These are phyloP conservation scores for Paradoxurus hermaphroditus DNA, from an alignment of 2,113 vertebrate genomes.

Conservation along the genomic window DNA sequence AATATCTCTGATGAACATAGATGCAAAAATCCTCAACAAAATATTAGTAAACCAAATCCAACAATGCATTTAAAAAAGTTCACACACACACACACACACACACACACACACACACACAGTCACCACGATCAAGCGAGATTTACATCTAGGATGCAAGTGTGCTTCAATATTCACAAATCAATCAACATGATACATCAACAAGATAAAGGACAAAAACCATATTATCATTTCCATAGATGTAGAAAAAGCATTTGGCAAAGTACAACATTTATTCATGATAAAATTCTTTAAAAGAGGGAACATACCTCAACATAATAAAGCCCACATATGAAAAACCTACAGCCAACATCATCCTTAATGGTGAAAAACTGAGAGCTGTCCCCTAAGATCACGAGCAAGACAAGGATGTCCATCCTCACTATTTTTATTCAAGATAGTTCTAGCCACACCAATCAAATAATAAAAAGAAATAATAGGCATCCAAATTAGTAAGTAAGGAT, in stretches of 20 bases:
- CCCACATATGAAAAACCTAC: background rate
- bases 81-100: too few relatives aligned
- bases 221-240: background rate
- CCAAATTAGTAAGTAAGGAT: background rate
- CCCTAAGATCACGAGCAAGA: background rate
- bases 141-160: background rate
- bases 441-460: background rate
- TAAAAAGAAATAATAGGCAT: background rate
- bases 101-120: too few relatives aligned
- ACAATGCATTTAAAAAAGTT: background rate
- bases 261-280: background rate
- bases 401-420: background rate
- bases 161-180: background rate
- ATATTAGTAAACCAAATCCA: background rate
- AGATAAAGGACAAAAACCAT: background rate
- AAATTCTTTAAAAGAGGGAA: background rate
- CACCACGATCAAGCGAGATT: background rate
- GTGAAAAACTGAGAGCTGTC: background rate
- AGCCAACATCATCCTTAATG: background rate
- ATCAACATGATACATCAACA: background rate
- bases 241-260: background rate
- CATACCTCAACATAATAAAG: background rate
- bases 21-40: background rate
- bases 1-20: background rate
- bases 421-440: background rate